Evolutionary conservation across 2,113 vertebrate species (phyloP), one percentile per base, ranked within the genome.

Genomic region (Paraplagusia blochii): DNA sequence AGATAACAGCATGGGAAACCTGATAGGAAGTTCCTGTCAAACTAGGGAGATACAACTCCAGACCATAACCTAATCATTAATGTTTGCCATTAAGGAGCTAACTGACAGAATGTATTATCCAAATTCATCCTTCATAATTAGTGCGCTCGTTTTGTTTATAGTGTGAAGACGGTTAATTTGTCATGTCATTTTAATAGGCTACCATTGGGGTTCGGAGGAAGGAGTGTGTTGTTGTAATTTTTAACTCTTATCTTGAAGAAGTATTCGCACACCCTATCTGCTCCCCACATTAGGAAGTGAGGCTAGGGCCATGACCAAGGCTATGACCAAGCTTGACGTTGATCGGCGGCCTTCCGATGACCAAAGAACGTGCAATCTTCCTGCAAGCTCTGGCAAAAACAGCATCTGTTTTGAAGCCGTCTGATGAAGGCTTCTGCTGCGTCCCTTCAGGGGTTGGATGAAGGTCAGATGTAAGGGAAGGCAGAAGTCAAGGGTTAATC

Each of bases 1-100:
- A 69, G 86, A 86, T 86, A 86, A 76, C 48, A 39, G 47, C 74
- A 61, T 66, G 67, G 69, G 83, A 66, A 66, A 74, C 57, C 55
- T 4, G 63, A 82, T 64, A 78, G 5, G 47, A 42, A 9, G n/a
- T 54, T 47, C 66, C 51, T 69, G 66, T 67, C 79, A 79, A 75
- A 76, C 72, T 63, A 70, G 53, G 47, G 33, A 42, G 63, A 74
- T 74, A 77, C 53, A 56, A 29, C 19, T 36, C 64, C 69, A 62
- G 44, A 74, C 83, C 50, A 58, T 15, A 47, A 56, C 63, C 55
- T 72, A 64, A 49, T 35, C 42, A 44, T 39, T 40, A 40, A 35
- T 71, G 62, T 57, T 42, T 43, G 51, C 15, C 58, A 47, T 48
- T 2, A 15, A 70, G 17, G 15, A 0, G 44, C 58, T 11, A 40